These are phyloP conservation scores for Limnephilus auricula DNA, from an alignment of 2,888 invertebrate species.

Conservation along the genomic window DNA sequence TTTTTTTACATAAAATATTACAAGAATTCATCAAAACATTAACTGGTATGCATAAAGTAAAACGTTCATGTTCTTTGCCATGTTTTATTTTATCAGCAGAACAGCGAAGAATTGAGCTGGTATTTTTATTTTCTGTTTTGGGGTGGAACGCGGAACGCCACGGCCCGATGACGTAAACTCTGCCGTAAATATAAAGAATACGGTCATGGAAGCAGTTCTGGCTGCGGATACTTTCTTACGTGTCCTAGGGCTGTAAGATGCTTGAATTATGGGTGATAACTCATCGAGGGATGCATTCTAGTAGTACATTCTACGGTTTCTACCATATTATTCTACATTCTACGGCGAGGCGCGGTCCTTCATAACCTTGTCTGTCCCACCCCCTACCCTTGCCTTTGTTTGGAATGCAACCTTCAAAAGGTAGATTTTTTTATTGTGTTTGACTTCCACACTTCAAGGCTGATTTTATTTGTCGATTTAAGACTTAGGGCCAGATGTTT, in stretches of 20 bases:
- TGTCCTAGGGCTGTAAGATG: conserved; percentile 56
- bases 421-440: background rate
- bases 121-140: background rate
- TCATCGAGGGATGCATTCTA: conserved; percentile 40
- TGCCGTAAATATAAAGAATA: conserved; percentile 52
- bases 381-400: background rate
- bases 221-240: conserved; percentile 59
- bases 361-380: background rate
- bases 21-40: background rate
- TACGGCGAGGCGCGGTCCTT: conserved; percentile 15
- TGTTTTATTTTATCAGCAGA: background rate
- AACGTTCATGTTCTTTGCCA: background rate
- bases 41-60: background rate
- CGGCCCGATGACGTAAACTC: conserved; percentile 20
- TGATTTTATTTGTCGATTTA: background rate
- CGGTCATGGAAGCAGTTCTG: conserved; percentile 50
- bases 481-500: background rate
- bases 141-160: background rate
- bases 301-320: background rate
- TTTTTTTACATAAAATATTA: background rate
- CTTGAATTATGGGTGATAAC: conserved; percentile 59
- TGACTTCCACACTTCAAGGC: background rate
- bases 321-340: background rate
- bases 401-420: background rate
- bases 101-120: background rate